Base-by-base conservation (phyloP, 2,888 invertebrate genomes). In the Margaritifera margaritifera region DNA sequence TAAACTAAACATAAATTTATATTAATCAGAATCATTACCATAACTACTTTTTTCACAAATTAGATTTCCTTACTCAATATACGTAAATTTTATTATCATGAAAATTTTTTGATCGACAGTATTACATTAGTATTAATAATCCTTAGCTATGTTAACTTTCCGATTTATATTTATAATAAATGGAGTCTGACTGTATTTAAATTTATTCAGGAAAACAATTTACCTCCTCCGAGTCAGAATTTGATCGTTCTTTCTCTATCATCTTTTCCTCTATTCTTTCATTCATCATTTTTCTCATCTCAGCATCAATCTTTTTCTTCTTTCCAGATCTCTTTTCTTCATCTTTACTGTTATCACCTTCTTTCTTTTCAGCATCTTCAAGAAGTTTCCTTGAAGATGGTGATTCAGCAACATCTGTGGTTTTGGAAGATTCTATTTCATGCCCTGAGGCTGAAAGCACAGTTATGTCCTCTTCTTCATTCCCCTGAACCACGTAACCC, bases 261-360 rank as follows among this genome's bases (percentile, higher is more conserved):
- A 85, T 76, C 61, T 80, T 84, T 63, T 85, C 85, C 70, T 86
- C 86, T 65, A 86, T 86, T n/a, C 72, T 81, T 61, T 83, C 67
- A 8, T 75, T 75, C 82, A 82, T 75, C 65, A 77, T 73, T 65
- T 69, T 64, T 63, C 68, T 78, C 20, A 74, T 74, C 60, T 77
- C 80, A 27, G 66, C 64, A 54, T 82, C 81, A 61, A 62, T 74
- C 31, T 65, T 62, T 68, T 62, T 78, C 66, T 75, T 68, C 62
- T 65, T 68, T 68, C 66, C 42, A 20, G 24, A 24, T 24, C 54
- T 66, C 8, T 62, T 24, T 51, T 57, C 25, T 19, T 8, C 24
- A 59, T 60, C 27, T 64, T 22, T 6, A 6, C 51, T 53, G 24
- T n/a, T 62, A 57, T 54, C 67, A 57, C 66, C 42, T 19, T n/a